These are phyloP conservation scores for Psococerastis gibbosa DNA, from an alignment of 2,888 invertebrate genomes.

Conservation along the genomic window DNA sequence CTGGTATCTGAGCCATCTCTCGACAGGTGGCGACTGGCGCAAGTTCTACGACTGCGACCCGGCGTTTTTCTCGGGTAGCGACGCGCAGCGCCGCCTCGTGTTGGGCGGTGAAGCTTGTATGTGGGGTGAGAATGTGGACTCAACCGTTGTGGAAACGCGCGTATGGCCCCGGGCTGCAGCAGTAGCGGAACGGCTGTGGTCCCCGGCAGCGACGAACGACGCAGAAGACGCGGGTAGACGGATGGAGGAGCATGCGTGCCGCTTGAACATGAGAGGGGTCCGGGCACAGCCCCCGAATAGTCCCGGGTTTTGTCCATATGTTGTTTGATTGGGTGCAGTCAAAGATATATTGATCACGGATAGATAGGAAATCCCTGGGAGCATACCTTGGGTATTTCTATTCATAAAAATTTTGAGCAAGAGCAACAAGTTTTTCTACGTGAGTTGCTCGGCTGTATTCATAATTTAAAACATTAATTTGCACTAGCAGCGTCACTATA, in stretches of 20 bases:
- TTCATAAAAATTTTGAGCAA: no score
- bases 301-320: slow-evolving; percentile 44
- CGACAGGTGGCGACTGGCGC: slow-evolving; percentile 45
- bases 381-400: no score
- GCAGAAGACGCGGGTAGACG: slow-evolving; percentile 32
- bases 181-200: slow-evolving; percentile 75
- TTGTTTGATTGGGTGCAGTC: no score
- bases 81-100: slow-evolving; percentile 39
- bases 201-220: slow-evolving; percentile 21
- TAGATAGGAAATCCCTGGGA: no score
- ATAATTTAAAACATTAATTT: no score
- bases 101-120: slow-evolving; percentile 84
- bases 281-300: slow-evolving; percentile 48
- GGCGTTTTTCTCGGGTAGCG: slow-evolving; percentile 27
- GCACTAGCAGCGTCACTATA: no score
- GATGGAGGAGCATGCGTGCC: slow-evolving; percentile 51
- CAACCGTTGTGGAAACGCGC: slow-evolving; percentile 35
- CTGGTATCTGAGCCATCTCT: slow-evolving; percentile 72
- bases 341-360: no score
- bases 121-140: slow-evolving; percentile 79
- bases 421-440: no score
- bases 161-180: slow-evolving; percentile 78
- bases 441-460: no score
- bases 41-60: slow-evolving; percentile 54
- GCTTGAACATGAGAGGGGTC: slow-evolving; percentile 48